A percentile compares a stretch with the other conserved stretches of the same genome.
phyloP scores from a whole-genome alignment of 1,140 invertebrate species.

The Drosophila yakuba region DNA sequence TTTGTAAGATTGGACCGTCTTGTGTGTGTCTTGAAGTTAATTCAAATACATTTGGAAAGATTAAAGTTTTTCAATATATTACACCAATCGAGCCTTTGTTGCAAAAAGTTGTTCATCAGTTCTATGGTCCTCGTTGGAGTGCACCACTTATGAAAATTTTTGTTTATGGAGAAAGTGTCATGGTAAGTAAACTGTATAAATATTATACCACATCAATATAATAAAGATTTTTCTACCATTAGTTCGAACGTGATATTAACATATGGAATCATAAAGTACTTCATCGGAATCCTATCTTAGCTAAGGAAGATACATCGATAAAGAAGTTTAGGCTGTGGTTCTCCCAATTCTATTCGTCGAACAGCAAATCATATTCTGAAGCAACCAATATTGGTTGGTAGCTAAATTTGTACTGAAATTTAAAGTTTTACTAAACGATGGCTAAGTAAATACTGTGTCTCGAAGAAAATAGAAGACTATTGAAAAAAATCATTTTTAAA shows the following conservation, averaged over 20 bases:
- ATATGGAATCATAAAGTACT: constrained; percentile 96
- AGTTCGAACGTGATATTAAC: constrained; percentile 94
- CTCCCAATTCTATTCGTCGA: constrained; percentile 93
- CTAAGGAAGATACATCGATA: constrained; percentile 91
- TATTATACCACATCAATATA: neutral
- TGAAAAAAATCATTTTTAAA: no score
- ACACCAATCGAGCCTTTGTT: constrained; percentile 92
- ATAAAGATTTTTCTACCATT: constrained; percentile 20
- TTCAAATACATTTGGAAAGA: constrained; percentile 87
- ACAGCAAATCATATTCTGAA: constrained; percentile 87
- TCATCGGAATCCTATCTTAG: constrained; percentile 89
- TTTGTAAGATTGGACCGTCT: constrained; percentile 90
- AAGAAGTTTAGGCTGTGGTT: constrained; percentile 92
- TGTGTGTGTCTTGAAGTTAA: constrained; percentile 90
- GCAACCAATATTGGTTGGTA: constrained; percentile 34
- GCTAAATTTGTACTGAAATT: neutral
- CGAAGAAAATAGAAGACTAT: no score
- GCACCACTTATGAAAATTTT: constrained; percentile 89
- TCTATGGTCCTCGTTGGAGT: constrained; percentile 88
- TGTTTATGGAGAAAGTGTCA: constrained; percentile 90
- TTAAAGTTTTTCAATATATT: constrained; percentile 91
- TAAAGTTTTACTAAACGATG: no score
- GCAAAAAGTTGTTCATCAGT: constrained; percentile 91
- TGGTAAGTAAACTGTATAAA: constrained; percentile 86
- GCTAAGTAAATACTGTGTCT: no score